These are phyloP conservation scores for Orchesellides sinensis DNA, from an alignment of 2,888 invertebrate species.

Conservation along the genomic window DNA sequence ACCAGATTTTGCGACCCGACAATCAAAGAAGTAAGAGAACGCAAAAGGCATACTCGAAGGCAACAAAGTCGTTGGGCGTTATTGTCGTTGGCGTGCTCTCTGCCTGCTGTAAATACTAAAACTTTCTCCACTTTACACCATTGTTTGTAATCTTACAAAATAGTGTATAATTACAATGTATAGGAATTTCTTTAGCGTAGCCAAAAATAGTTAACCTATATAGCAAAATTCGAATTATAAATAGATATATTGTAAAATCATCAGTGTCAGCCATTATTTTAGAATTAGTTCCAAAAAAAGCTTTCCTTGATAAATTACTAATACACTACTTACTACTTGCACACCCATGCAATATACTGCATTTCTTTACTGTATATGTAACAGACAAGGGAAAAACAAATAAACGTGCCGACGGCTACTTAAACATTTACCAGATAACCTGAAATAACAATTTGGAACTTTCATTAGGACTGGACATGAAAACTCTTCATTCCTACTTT, in stretches of 20 bases:
- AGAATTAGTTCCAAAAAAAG: too few relatives aligned
- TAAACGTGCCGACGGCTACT: background rate
- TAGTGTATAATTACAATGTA: too few relatives aligned
- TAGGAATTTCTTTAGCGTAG: too few relatives aligned
- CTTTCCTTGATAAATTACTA: too few relatives aligned
- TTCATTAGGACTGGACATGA: constrained; percentile 28
- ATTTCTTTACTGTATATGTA: too few relatives aligned
- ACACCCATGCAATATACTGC: too few relatives aligned
- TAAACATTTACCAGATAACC: constrained; percentile 4
- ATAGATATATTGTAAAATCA: too few relatives aligned
- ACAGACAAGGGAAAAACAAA: background rate
- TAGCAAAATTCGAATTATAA: too few relatives aligned
- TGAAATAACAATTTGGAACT: constrained; percentile 25
- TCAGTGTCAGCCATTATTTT: background rate
- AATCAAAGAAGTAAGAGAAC: constrained; percentile 47
- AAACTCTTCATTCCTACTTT: constrained; percentile 11
- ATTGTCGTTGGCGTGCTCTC: constrained; percentile 42
- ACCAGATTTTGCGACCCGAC: constrained; percentile 26
- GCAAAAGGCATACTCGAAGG: constrained; percentile 15
- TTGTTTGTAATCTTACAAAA: too few relatives aligned
- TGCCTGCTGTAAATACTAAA: constrained; percentile 34
- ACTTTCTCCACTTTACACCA: background rate
- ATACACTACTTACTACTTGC: too few relatives aligned
- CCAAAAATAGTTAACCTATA: too few relatives aligned
- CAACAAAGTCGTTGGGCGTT: constrained; percentile 32